Conservation (phyloP, 2,888 invertebrate species). For the Hipparchia sbordonii region DNA sequence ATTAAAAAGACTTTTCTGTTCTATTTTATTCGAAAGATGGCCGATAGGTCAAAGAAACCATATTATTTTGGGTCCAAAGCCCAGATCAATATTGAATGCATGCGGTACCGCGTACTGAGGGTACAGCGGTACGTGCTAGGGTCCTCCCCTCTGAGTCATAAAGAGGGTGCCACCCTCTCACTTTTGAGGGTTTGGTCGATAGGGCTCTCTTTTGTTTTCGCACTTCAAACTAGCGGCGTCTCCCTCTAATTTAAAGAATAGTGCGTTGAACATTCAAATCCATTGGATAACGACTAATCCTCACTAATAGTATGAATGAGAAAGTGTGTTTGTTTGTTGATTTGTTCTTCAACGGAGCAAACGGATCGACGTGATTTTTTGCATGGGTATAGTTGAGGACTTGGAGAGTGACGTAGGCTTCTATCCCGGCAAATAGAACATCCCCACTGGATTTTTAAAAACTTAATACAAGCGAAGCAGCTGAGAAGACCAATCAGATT, state of each 20-base stretch:
- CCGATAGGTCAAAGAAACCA: slow-evolving; percentile 44
- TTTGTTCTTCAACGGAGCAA: too few species aligned
- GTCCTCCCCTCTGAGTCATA: slow-evolving; percentile 82
- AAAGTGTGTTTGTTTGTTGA: too few species aligned
- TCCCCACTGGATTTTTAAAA: too few species aligned
- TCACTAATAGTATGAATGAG: too few species aligned
- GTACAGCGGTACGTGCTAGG: slow-evolving; percentile 72
- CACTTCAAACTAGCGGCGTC: slow-evolving; percentile 54
- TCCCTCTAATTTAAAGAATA: slow-evolving; percentile 39
- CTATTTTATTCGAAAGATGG: not conserved
- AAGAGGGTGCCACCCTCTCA: slow-evolving; percentile 80
- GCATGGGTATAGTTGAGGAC: too few species aligned
- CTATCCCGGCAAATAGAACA: too few species aligned
- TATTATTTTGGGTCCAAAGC: slow-evolving; percentile 46
- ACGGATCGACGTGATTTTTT: too few species aligned
- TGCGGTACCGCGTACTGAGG: slow-evolving; percentile 58
- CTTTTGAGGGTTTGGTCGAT: slow-evolving; percentile 81
- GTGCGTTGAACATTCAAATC: slow-evolving; percentile 20
- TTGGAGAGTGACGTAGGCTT: too few species aligned
- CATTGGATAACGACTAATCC: not conserved
- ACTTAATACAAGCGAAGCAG: too few species aligned
- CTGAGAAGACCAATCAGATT: too few species aligned
- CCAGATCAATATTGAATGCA: slow-evolving; percentile 72
- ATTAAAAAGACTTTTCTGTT: too few species aligned
- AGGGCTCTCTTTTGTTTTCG: slow-evolving; percentile 80